These are phyloP conservation scores for Phenganax stokvisi DNA, from an alignment of 92 coral and sea anemone species.

Conservation along the genomic window DNA sequence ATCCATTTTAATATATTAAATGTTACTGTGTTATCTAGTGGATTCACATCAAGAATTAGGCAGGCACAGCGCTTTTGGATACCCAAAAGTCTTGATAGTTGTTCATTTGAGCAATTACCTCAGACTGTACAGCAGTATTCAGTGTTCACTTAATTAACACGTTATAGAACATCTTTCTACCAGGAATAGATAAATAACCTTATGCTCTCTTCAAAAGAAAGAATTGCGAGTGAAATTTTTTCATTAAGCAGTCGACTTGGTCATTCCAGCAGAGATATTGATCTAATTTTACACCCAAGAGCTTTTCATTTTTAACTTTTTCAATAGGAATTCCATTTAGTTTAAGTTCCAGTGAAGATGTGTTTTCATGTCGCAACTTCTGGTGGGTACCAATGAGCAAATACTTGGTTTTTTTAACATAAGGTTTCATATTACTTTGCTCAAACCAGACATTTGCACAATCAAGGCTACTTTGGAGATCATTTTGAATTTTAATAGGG, in stretches of 20 bases:
- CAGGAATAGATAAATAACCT: slow-evolving; percentile 4
- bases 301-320: slow-evolving; percentile 25
- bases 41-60: slow-evolving; percentile 11
- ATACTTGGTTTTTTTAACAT: slow-evolving; percentile 41
- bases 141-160: no score
- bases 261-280: neutral
- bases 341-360: slow-evolving; percentile 7
- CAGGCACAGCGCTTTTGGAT: slow-evolving; percentile 35
- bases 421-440: slow-evolving; percentile 21
- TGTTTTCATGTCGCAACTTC: slow-evolving; percentile 27
- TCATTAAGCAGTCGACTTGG: no score
- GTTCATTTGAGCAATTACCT: slow-evolving; percentile 33
- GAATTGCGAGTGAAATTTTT: no score
- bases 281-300: slow-evolving; percentile 6
- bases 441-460: neutral
- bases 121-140: slow-evolving; percentile 35
- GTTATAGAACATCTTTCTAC: slow-evolving; percentile 33
- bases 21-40: neutral
- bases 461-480: neutral
- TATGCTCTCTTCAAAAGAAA: no score
- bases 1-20: slow-evolving; percentile 17
- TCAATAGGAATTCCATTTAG: slow-evolving; percentile 26
- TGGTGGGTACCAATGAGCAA: slow-evolving; percentile 40
- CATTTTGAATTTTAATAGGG: neutral
- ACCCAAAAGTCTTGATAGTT: slow-evolving; percentile 14